Base-by-base conservation (phyloP, 1,140 invertebrate genomes). In the Scaptomyza hsui region DNA sequence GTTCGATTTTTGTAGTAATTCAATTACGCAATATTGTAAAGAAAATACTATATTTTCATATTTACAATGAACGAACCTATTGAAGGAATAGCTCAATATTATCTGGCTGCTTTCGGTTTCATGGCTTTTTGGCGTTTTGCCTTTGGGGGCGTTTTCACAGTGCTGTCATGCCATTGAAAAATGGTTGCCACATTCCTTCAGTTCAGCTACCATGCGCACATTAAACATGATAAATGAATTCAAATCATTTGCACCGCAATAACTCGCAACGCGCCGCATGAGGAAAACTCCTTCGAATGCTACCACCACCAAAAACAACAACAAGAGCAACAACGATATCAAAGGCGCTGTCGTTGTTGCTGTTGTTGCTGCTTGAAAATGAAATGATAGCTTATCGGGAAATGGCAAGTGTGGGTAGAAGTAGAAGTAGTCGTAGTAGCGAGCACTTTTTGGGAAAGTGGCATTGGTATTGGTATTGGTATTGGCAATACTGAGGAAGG, bases 141-240 rank as follows among this genome's bases (percentile, higher is more conserved):
- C 41, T 41, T 13, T 16, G 18, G 26, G 37, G 64, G 26, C 55
- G 19, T 47, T 56, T 32, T 61, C 26, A 37, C 32, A 45, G 59
- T 42, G 56, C 52, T 78, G 71, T 75, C 76, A 75, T 64, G 77
- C 67, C 47, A 19, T 47, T 80, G 78, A 81, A 76, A 83, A 82
- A 82, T 83, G 79, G 65, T 74, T 78, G 78, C 56, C 56, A 71
- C 60, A 82, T 74, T 71, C 70, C 56, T 59, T 70, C 47, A 78
- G 70, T 57, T 63, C 42, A 29, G 44, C 60, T 52, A 56, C 61
- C 62, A 67, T 57, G 69, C 63, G 42, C 62, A 76, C 75, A 86
- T 77, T 75, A 74, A 74, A 86, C 77, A 81, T 86, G 77, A 86
- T 86, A 86, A 86, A 86, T 86, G 73, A 86, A 86, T 86, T 77